Conservation (phyloP, 2,888 invertebrate genomes). For the Biston betularia region DNA sequence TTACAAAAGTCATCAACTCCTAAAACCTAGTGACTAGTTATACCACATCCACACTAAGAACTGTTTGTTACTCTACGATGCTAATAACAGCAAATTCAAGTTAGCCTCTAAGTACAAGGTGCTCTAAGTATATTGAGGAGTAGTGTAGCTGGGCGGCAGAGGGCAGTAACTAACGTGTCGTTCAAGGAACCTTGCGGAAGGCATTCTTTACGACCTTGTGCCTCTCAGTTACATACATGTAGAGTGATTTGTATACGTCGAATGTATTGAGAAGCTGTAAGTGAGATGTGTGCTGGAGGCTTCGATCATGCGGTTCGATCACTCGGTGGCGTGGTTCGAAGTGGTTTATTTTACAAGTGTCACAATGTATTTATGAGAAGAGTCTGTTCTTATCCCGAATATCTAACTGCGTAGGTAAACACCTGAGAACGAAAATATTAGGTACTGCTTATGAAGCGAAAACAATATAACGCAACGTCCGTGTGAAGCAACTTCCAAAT, state of each 20-base stretch:
- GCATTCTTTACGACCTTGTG: slow-evolving; percentile 69
- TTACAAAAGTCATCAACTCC: slow-evolving; percentile 43
- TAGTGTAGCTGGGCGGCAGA: slow-evolving; percentile 82
- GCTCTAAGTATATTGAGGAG: slow-evolving; percentile 76
- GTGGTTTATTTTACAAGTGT: slow-evolving; percentile 81
- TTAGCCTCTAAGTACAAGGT: slow-evolving; percentile 84
- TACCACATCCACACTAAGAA: slow-evolving; percentile 81
- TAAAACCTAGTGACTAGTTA: slow-evolving; percentile 67
- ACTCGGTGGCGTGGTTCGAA: slow-evolving; percentile 86
- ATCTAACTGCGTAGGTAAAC: slow-evolving; percentile 59
- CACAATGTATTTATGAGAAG: slow-evolving; percentile 72
- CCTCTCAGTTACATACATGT: slow-evolving; percentile 81
- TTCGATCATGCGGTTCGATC: slow-evolving; percentile 85
- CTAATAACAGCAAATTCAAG: slow-evolving; percentile 78
- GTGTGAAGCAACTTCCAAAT: slow-evolving; percentile 50
- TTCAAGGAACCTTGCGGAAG: slow-evolving; percentile 41
- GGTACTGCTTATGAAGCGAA: slow-evolving; percentile 53
- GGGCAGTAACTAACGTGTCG: slow-evolving; percentile 68
- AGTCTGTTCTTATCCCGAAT: slow-evolving; percentile 64
- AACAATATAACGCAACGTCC: slow-evolving; percentile 51
- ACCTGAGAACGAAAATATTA: slow-evolving; percentile 49
- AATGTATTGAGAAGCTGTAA: slow-evolving; percentile 84
- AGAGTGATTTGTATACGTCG: slow-evolving; percentile 75
- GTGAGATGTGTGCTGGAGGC: slow-evolving; percentile 86
- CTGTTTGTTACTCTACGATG: slow-evolving; percentile 75